phyloP scores from a whole-genome alignment of 2,797 vertebrate genomes.

The Petrocephalus sullivani region DNA sequence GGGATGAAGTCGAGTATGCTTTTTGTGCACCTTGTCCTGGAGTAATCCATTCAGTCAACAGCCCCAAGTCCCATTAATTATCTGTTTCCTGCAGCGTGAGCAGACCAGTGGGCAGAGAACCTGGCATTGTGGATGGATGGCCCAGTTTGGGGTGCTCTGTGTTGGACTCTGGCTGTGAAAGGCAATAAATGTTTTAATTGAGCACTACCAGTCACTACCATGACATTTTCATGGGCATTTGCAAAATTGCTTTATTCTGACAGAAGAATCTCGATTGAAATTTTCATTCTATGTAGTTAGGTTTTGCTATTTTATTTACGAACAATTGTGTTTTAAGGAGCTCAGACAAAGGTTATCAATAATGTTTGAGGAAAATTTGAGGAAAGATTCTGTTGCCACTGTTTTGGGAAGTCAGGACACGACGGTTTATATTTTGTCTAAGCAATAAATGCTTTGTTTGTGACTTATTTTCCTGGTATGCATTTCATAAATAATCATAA shows the following conservation, averaged over 20 bases:
- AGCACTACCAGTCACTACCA: neutral
- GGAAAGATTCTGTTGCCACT: neutral
- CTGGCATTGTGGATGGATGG: neutral
- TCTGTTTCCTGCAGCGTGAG: neutral
- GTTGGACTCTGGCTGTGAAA: neutral
- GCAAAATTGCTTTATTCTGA: neutral
- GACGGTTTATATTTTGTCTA: neutral
- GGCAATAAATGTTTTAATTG: neutral
- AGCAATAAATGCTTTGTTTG: neutral
- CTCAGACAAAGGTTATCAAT: neutral
- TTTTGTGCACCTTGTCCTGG: neutral
- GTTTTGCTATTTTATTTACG: neutral
- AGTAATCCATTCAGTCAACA: neutral
- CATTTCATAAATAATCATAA: neutral
- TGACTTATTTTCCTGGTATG: neutral
- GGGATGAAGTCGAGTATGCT: neutral
- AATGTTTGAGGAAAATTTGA: neutral
- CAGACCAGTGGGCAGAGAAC: neutral
- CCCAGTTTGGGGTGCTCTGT: neutral
- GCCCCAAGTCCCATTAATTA: neutral
- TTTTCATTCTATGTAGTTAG: neutral
- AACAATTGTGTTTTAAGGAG: neutral
- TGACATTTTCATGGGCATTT: neutral
- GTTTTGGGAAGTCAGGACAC: neutral
- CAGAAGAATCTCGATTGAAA: neutral